Conservation (phyloP, 1,140 invertebrate genomes). For the Aphelinus certus region DNA sequence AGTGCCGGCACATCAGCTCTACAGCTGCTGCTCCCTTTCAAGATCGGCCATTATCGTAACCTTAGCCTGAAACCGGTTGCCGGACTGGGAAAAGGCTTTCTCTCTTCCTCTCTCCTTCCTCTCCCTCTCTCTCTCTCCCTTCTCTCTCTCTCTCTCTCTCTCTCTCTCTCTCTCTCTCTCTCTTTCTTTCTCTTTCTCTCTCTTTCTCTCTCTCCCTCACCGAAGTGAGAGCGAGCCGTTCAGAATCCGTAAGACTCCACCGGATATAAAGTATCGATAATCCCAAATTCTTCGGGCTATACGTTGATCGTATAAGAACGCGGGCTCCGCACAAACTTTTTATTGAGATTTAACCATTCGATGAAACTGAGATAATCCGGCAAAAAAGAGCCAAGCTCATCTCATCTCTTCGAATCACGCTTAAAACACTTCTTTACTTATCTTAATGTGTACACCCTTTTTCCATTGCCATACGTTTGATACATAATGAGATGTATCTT, state of each 20-base stretch:
- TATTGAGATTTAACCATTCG: constrained; percentile 60
- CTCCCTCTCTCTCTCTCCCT: neutral
- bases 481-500: too few species aligned
- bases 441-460: constrained; percentile 27
- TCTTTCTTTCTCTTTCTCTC: neutral
- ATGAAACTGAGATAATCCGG: constrained; percentile 46
- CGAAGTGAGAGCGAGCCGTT: constrained; percentile 26
- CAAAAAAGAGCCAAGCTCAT: constrained; percentile 23
- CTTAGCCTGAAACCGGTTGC: constrained; percentile 25
- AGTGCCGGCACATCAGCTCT: constrained; percentile 15
- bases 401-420: constrained; percentile 47
- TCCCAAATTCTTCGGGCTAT: constrained; percentile 53
- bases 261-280: constrained; percentile 52
- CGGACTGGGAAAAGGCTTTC: constrained; percentile 20
- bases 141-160: neutral
- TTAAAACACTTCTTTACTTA: constrained; percentile 35
- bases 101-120: constrained; percentile 1
- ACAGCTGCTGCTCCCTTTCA: constrained; percentile 21
- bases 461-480: constrained; percentile 26
- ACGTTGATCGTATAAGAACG: constrained; percentile 48
- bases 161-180: neutral
- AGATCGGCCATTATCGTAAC: constrained; percentile 36
- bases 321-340: constrained; percentile 45
- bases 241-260: neutral
- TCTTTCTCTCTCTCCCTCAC: constrained; percentile 25